These are phyloP conservation scores for Drosophila leonis DNA, from an alignment of 2,888 invertebrate species.

Conservation along the genomic window DNA sequence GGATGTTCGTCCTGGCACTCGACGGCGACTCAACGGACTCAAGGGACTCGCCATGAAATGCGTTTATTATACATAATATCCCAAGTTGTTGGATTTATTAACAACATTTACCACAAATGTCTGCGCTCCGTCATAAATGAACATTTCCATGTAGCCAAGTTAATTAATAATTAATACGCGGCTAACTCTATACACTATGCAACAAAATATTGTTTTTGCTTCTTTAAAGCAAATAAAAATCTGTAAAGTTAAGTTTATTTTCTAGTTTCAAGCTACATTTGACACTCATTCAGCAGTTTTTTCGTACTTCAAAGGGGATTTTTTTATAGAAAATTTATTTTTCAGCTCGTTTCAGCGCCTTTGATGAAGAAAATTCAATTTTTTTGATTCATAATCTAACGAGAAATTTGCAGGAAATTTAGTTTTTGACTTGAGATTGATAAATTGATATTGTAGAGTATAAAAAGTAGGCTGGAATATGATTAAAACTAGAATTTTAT, in stretches of 20 bases:
- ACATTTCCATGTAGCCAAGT: not conserved
- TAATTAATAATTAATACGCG: slow-evolving; percentile 2
- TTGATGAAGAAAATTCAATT: not conserved
- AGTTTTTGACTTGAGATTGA: not conserved
- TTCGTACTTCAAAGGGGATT: not conserved
- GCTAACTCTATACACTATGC: not conserved
- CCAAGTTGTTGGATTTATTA: slow-evolving; percentile 37
- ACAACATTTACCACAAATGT: slow-evolving; percentile 12
- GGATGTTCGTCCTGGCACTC: slow-evolving; percentile 15
- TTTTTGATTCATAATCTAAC: not conserved
- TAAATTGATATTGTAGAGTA: not conserved
- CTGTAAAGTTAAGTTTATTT: too few species aligned
- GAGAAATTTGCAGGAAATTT: not conserved
- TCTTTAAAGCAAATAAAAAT: too few species aligned
- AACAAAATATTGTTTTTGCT: too few species aligned
- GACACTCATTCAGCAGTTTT: too few species aligned
- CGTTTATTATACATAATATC: slow-evolving; percentile 48
- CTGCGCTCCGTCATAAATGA: slow-evolving; percentile 6
- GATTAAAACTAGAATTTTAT: too few species aligned
- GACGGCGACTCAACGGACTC: slow-evolving; percentile 26
- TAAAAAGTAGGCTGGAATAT: too few species aligned
- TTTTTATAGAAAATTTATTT: not conserved
- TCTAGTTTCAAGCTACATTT: not conserved
- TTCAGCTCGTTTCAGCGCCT: not conserved
- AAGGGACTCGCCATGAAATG: slow-evolving; percentile 63